phyloP scores from a whole-genome alignment of 1,140 invertebrate genomes.

The Bombyx mori region DNA sequence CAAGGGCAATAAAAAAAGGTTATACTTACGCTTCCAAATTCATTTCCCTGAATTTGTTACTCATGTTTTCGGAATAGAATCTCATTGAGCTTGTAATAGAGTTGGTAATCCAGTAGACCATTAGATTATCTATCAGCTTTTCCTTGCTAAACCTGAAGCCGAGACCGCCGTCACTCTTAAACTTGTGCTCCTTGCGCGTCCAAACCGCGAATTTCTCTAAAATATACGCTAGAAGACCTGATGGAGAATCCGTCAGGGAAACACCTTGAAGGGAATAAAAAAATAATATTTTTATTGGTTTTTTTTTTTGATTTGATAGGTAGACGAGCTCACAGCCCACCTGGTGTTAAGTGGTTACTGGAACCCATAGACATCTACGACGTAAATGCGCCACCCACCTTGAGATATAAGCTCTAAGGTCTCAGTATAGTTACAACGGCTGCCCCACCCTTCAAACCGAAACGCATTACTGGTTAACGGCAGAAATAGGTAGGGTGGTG shows the following conservation, averaged over 20 bases:
- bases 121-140: conserved; percentile 88
- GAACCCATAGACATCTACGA: too few relatives aligned
- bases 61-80: conserved; percentile 80
- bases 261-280: conserved; percentile 53
- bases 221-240: conserved; percentile 85
- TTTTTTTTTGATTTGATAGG: too few relatives aligned
- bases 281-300: too few relatives aligned
- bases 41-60: conserved; percentile 39
- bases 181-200: conserved; percentile 72
- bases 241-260: conserved; percentile 77
- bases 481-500: too few relatives aligned
- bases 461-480: too few relatives aligned
- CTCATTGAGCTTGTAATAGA: conserved; percentile 84
- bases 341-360: too few relatives aligned
- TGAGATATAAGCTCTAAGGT: too few relatives aligned
- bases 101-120: conserved; percentile 89
- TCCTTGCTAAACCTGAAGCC: conserved; percentile 75
- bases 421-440: too few relatives aligned
- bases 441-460: too few relatives aligned
- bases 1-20: too few relatives aligned
- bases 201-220: conserved; percentile 89
- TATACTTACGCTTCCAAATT: conserved; percentile 55
- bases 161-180: conserved; percentile 80
- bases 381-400: too few relatives aligned
- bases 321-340: too few relatives aligned